A percentile compares a stretch with the other conserved stretches of the same genome.
phyloP scores from a whole-genome alignment of 2,797 vertebrate genomes.

The Melanotaenia maccullochi region DNA sequence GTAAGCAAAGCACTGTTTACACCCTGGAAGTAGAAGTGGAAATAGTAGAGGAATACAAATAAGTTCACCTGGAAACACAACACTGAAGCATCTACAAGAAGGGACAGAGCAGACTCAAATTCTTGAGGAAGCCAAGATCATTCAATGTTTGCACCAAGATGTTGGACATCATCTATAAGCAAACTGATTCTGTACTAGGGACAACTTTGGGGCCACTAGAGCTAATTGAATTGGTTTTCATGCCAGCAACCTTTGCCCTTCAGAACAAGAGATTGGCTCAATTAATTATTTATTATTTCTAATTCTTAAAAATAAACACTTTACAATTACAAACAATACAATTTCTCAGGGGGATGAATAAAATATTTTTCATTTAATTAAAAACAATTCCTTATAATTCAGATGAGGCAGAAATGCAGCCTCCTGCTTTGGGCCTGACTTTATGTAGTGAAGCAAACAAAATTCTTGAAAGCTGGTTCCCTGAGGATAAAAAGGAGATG shows the following conservation, averaged over 20 bases:
- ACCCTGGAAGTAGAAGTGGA: background rate
- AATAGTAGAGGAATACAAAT: background rate
- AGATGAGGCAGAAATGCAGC: background rate
- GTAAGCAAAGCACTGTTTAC: background rate
- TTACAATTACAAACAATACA: background rate
- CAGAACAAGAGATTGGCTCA: no score
- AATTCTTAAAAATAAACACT: no score
- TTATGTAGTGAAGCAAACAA: background rate
- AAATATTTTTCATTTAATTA: background rate
- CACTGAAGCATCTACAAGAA: no score
- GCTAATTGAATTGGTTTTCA: no score
- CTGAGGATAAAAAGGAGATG: background rate
- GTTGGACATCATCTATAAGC: no score
- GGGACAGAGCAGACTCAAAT: background rate
- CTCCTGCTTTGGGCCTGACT: background rate
- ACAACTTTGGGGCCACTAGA: no score
- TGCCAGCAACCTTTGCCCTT: no score
- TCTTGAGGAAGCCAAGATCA: background rate
- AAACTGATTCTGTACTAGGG: no score
- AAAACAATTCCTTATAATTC: background rate
- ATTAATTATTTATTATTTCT: background rate
- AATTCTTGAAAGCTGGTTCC: background rate
- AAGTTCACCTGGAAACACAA: background rate
- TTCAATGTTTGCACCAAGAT: background rate
- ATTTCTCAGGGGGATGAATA: no score